Conservation (phyloP, 2,113 vertebrate species). For the Oplegnathus fasciatus region DNA sequence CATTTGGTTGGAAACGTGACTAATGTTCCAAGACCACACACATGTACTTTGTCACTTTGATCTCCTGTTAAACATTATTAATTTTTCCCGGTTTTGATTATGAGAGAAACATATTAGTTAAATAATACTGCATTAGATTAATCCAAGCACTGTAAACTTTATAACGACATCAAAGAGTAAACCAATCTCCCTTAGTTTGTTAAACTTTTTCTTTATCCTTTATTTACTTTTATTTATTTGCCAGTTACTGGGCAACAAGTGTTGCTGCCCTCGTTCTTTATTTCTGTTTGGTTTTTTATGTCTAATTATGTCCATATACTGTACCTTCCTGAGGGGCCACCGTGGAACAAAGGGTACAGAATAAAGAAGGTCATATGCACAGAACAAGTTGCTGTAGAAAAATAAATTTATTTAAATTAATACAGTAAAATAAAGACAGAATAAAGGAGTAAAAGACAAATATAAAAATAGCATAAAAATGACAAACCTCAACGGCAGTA, state of each 20-base stretch:
- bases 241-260: not conserved
- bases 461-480: not conserved
- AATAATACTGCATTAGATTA: not conserved
- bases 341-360: not conserved
- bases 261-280: not conserved
- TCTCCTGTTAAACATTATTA: too few relatives aligned
- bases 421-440: not conserved
- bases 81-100: too few relatives aligned
- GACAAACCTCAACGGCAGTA: not conserved
- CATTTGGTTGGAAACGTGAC: not conserved
- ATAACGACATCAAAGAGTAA: not conserved
- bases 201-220: not conserved
- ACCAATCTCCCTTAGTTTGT: not conserved
- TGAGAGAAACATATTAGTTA: too few relatives aligned
- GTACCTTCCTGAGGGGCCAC: not conserved
- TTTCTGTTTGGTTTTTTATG: not conserved
- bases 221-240: too few relatives aligned
- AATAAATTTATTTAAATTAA: not conserved
- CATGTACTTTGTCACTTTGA: too few relatives aligned
- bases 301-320: not conserved
- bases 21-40: not conserved
- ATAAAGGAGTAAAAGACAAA: not conserved
- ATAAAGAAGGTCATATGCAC: not conserved
- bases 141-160: not conserved
- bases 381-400: not conserved